Evolutionary conservation across 2,888 invertebrate species (phyloP), one percentile per base, ranked within the genome.

Genomic region (Drosophila peninsularis): DNA sequence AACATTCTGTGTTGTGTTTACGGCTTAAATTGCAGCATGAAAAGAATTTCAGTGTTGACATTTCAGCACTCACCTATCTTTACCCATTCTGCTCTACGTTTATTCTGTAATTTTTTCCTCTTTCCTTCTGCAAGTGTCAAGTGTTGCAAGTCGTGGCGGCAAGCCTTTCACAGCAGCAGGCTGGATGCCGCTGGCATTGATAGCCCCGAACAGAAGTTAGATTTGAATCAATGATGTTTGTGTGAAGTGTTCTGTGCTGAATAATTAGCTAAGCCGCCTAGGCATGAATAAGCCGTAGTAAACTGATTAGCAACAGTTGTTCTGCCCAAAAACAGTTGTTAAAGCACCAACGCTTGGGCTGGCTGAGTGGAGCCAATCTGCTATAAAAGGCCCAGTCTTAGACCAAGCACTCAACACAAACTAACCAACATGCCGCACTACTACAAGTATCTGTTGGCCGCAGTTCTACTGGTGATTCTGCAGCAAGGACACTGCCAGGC

Each of bases 21-120:
- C 82, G 74, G 80, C 85, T 83, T 82, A 88, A 83, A 82, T 88
- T 85, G 82, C 76, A 69, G 65, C 61, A 67, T 83, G 86, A 83
- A 88, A 78, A 61, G 86, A 82, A 85, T 80, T 78, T 82, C 75
- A 81, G 68, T 65, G 73, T 78, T 78, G 68, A 71, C 81, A 77
- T 81, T 85, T 75, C 72, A 72, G 61, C 67, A 75, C 75, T 67
- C 66, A 67, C 65, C 58, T 81, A 62, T 62, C 71, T 60, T 56
- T 60, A 58, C 21, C 47, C 49, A 42, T 42, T 44, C 13, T 32
- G 4, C 11, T 54, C 49, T 44, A 11, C 17, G 17, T 30, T 47
- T 27, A 45, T 27, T 62, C 45, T 30, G 10, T 44, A 39, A 27
- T 30, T 55, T 69, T 56, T 56, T 47, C 36, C 19, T 37, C 44